A percentile compares a stretch with the other conserved stretches of the same genome.
phyloP scores from a whole-genome alignment of 2,113 vertebrate genomes.

The Smithornis capensis region DNA sequence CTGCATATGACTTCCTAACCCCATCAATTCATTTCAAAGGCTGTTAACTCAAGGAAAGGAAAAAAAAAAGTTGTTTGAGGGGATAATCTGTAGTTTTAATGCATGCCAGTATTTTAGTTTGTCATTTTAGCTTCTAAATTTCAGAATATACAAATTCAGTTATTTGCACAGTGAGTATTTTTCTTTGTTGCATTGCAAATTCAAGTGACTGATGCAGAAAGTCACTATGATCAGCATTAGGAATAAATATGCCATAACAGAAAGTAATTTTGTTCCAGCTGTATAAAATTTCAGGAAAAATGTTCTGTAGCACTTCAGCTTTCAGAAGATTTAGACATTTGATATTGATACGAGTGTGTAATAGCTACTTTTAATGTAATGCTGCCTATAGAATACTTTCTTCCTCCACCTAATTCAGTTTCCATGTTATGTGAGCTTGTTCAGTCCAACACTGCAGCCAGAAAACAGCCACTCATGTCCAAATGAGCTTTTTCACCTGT shows the following conservation, averaged over 20 bases:
- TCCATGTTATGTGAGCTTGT: neutral
- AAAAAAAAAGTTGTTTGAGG: neutral
- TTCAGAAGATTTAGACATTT: slow-evolving; percentile 20
- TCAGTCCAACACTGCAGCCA: neutral
- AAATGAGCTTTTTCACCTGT: neutral
- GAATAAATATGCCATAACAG: slow-evolving; percentile 24
- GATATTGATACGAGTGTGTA: slow-evolving; percentile 18
- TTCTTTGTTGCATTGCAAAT: neutral
- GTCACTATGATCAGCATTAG: neutral
- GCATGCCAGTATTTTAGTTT: neutral
- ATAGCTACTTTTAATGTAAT: slow-evolving; percentile 26
- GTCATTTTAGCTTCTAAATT: neutral
- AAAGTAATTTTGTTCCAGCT: slow-evolving; percentile 24
- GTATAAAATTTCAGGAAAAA: slow-evolving; percentile 6
- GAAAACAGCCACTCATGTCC: neutral
- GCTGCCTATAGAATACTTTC: neutral
- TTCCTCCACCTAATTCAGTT: slow-evolving; percentile 10
- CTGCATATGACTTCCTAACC: neutral
- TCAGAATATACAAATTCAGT: neutral
- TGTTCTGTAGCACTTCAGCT: neutral
- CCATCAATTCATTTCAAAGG: neutral
- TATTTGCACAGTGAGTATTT: neutral
- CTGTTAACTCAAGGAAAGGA: neutral
- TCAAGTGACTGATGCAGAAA: slow-evolving; percentile 12
- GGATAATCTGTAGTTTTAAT: neutral